These are phyloP conservation scores for Cavia aperea DNA, from an alignment of 2,113 vertebrate genomes.

Conservation along the genomic window DNA sequence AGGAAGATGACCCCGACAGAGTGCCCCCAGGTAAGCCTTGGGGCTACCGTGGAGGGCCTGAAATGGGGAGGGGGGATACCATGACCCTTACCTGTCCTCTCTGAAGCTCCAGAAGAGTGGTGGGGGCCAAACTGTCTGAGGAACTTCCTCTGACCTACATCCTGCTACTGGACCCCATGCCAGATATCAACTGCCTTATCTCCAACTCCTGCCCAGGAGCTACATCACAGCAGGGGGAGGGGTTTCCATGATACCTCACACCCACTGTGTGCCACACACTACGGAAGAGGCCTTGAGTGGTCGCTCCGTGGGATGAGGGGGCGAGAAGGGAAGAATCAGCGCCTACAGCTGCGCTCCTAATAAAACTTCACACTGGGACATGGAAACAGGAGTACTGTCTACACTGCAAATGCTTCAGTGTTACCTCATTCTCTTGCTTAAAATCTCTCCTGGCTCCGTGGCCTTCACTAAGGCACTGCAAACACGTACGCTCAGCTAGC, in stretches of 20 bases:
- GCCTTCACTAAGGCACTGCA: neutral
- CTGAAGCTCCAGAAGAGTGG: constrained; percentile 37
- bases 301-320: neutral
- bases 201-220: constrained; percentile 31
- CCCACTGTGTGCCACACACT: neutral
- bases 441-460: neutral
- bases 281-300: neutral
- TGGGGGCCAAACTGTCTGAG: constrained; percentile 59
- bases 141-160: constrained; percentile 72
- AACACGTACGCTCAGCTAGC: neutral
- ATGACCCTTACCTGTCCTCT: constrained; percentile 24
- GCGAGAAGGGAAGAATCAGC: constrained; percentile 58
- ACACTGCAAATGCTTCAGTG: neutral
- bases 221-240: neutral
- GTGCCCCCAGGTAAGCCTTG: neutral
- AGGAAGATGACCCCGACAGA: neutral
- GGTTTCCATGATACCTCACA: neutral
- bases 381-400: neutral
- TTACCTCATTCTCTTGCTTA: neutral
- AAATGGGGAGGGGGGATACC: neutral
- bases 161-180: constrained; percentile 62
- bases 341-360: neutral
- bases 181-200: constrained; percentile 66
- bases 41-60: neutral
- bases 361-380: neutral